A percentile compares a stretch with the other conserved stretches of the same genome.
Conservation (phyloP, 2,113 vertebrate genomes). For the Cryptotis parvus region DNA sequence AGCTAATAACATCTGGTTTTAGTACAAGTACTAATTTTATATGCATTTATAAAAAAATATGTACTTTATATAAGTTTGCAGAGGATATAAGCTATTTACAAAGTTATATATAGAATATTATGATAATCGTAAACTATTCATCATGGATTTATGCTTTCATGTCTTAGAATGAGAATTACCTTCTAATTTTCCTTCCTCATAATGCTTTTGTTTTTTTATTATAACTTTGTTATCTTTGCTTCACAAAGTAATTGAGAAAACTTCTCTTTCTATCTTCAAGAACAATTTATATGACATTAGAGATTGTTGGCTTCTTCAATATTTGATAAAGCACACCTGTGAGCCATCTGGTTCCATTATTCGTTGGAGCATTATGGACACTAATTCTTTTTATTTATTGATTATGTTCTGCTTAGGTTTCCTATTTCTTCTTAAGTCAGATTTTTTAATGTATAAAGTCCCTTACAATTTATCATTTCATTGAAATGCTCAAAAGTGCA, state of each 20-base stretch:
- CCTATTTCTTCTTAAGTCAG: constrained; percentile 10
- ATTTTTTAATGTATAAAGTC: constrained; percentile 18
- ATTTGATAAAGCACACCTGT: constrained; percentile 28
- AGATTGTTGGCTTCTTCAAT: neutral
- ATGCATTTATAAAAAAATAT: constrained; percentile 1
- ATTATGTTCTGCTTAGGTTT: neutral
- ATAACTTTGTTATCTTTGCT: neutral
- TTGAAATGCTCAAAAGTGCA: constrained; percentile 33
- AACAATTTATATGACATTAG: constrained; percentile 3
- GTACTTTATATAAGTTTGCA: neutral
- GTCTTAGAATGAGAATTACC: neutral
- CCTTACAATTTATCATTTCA: constrained; percentile 24
- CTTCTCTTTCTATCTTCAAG: constrained; percentile 5
- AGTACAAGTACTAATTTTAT: constrained; percentile 9
- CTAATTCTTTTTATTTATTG: neutral
- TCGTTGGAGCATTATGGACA: neutral
- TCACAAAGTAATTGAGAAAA: neutral
- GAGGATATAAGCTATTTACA: constrained; percentile 25
- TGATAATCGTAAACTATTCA: neutral
- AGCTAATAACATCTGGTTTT: constrained; percentile 45
- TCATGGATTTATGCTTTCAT: neutral
- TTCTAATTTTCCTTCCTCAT: neutral
- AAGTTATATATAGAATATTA: neutral
- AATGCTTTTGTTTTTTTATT: constrained; percentile 24
- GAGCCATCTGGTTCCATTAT: neutral